Percentiles rank a stretch among this genome's conserved stretches.
phyloP scores from a whole-genome alignment of 2,797 vertebrate genomes.

The Anguilla megastoma region DNA sequence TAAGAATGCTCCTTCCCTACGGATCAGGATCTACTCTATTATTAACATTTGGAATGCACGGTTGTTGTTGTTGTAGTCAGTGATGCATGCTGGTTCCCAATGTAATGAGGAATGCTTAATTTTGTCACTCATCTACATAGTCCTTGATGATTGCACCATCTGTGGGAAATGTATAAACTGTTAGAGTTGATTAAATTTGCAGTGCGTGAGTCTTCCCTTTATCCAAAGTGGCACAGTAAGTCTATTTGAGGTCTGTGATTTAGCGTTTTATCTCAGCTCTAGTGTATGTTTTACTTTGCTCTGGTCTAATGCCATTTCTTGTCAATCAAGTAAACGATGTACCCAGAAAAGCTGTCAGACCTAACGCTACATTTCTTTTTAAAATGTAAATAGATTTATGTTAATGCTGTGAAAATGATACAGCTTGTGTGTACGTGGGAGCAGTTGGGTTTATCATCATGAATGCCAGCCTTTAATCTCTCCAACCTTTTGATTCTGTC shows the following conservation, averaged over 20 bases:
- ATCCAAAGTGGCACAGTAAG: neutral
- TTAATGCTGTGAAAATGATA: too few species aligned
- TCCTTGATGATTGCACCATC: neutral
- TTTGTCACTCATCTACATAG: neutral
- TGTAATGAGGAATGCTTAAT: constrained; percentile 8
- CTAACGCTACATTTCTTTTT: too few species aligned
- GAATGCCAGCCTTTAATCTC: constrained; percentile 12
- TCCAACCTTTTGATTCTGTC: constrained; percentile 22
- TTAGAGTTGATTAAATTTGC: neutral
- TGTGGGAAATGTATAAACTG: neutral
- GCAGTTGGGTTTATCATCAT: neutral
- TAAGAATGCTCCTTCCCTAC: neutral
- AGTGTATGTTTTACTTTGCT: neutral
- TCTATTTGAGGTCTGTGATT: neutral
- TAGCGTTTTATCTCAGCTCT: neutral
- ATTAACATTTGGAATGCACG: neutral
- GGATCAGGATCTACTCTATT: neutral
- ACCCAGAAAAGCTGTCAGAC: too few species aligned
- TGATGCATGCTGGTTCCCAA: neutral
- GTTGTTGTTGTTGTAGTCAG: neutral
- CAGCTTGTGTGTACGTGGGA: neutral
- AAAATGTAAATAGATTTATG: too few species aligned
- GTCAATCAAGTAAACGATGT: too few species aligned
- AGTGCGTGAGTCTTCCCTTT: neutral
- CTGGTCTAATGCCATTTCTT: neutral